Evolutionary conservation across 2,113 vertebrate genomes (phyloP).

Genomic region (Barbus barbus): DNA sequence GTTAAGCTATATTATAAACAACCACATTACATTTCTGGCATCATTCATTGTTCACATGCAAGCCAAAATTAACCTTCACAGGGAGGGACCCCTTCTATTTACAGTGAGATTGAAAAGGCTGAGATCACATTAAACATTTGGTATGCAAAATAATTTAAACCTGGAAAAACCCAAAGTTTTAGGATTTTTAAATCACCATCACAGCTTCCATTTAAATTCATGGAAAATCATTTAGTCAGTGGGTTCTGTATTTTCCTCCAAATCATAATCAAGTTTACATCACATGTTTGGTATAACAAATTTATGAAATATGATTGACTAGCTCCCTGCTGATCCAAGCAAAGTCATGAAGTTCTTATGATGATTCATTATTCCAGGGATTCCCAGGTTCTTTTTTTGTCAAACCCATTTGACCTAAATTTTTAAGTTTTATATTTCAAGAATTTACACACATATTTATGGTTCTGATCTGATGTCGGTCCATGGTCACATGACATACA

Average conservation of each 20-base stretch:
- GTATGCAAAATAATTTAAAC: neutral
- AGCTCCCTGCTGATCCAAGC: neutral
- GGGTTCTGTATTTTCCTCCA: neutral
- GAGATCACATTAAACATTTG: neutral
- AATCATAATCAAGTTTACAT: neutral
- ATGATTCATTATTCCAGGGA: neutral
- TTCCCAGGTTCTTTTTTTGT: neutral
- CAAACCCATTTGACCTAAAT: neutral
- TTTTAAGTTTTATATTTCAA: too few relatives aligned
- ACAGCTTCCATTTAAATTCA: neutral
- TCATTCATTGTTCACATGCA: slow-evolving; percentile 27
- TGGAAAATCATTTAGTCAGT: neutral
- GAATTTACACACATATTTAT: too few relatives aligned
- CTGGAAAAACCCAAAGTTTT: neutral
- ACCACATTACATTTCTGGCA: slow-evolving; percentile 10
- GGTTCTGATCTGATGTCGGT: too few relatives aligned
- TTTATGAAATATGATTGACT: neutral
- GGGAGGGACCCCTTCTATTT: neutral
- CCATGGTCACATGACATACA: too few relatives aligned
- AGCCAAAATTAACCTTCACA: neutral
- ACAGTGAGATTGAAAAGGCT: neutral
- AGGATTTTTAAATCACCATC: neutral
- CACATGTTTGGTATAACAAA: neutral
- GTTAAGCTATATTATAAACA: slow-evolving; percentile 26
- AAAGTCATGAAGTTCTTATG: neutral